Evolutionary conservation across 2,797 vertebrate species (phyloP).

Genomic region (Xiphorhynchus erythropygius): DNA sequence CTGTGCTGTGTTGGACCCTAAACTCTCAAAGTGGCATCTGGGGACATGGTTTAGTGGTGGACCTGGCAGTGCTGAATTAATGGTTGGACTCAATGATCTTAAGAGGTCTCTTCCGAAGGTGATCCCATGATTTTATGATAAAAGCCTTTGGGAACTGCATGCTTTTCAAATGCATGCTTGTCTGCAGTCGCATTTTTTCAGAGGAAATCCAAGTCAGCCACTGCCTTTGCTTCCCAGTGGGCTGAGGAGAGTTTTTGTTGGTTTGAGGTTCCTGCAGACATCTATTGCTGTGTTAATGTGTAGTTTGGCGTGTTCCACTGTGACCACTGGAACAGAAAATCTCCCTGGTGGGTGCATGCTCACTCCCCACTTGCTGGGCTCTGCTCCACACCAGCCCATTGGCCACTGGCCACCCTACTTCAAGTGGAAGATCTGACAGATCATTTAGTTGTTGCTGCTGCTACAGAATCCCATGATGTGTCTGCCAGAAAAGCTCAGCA

Average conservation of each 20-base stretch:
- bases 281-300: neutral
- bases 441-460: neutral
- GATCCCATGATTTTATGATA: neutral
- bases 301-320: neutral
- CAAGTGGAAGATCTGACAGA: neutral
- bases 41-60: neutral
- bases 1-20: neutral
- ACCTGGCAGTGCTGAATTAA: neutral
- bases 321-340: neutral
- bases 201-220: neutral
- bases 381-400: neutral
- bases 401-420: neutral
- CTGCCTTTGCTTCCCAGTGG: neutral
- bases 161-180: neutral
- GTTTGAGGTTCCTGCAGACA: neutral
- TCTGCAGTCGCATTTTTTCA: neutral
- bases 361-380: rapidly evolving
- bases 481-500: neutral
- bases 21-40: neutral
- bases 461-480: neutral
- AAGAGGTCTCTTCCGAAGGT: neutral
- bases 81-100: neutral
- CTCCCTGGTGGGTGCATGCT: rapidly evolving
- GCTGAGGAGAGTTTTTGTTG: neutral
- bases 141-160: neutral